Conservation (phyloP, 2,888 invertebrate genomes). For the Chloroclysta siterata region DNA sequence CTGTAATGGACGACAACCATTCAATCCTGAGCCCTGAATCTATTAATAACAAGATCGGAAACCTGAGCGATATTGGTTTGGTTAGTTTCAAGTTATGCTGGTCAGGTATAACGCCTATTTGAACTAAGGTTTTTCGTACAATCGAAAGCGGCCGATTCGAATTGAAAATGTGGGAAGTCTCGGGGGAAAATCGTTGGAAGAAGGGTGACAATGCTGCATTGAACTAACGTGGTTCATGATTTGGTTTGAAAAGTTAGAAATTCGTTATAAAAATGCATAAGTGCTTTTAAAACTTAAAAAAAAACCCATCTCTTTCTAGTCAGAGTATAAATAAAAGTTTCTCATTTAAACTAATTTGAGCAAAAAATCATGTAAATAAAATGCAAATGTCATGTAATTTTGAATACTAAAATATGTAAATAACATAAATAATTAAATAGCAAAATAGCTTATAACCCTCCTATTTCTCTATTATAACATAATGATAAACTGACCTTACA, state of each 20-base stretch:
- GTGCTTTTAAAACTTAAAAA: too few species aligned
- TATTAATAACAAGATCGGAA: slow-evolving; percentile 17
- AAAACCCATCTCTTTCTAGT: too few species aligned
- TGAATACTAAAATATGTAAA: too few species aligned
- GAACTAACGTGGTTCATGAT: slow-evolving; percentile 38
- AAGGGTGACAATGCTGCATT: slow-evolving; percentile 48
- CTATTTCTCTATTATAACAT: too few species aligned
- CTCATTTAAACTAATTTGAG: too few species aligned
- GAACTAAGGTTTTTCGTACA: slow-evolving; percentile 69
- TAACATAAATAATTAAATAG: too few species aligned
- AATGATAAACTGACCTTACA: too few species aligned
- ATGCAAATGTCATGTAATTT: too few species aligned
- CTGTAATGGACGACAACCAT: slow-evolving; percentile 54
- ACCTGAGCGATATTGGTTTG: slow-evolving; percentile 22
- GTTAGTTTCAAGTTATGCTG: slow-evolving; percentile 47
- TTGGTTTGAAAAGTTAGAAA: slow-evolving; percentile 7
- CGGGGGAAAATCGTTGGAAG: slow-evolving; percentile 62
- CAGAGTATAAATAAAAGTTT: too few species aligned
- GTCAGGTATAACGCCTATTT: slow-evolving; percentile 55
- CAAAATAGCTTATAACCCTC: too few species aligned
- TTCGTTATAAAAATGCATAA: neutral
- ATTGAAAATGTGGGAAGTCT: slow-evolving; percentile 77
- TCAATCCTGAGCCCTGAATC: slow-evolving; percentile 36
- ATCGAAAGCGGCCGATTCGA: slow-evolving; percentile 69
- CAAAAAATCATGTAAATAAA: too few species aligned